phyloP scores from a whole-genome alignment of 1,140 invertebrate genomes.

The Drosophila leontia region DNA sequence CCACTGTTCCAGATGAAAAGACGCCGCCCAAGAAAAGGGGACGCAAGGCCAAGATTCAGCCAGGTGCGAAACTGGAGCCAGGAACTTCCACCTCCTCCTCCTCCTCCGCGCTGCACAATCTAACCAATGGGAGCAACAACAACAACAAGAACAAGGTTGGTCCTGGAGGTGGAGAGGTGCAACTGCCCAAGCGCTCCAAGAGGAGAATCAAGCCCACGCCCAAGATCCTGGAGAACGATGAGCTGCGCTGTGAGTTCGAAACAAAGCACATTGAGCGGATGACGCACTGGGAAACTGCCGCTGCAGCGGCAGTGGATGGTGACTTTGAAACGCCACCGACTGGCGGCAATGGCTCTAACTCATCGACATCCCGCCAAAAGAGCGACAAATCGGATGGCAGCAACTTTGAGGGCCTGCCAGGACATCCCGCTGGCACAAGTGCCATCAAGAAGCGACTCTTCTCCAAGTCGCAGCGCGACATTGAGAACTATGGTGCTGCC shows the following conservation, averaged over 20 bases:
- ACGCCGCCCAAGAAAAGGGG: conserved; percentile 82
- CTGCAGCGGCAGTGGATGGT: conserved; percentile 6
- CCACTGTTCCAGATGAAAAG: conserved; percentile 63
- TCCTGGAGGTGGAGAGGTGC: conserved; percentile 11
- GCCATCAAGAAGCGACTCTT: conserved; percentile 78
- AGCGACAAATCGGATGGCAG: conserved; percentile 77
- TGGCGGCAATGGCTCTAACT: conserved; percentile 41
- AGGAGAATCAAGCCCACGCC: conserved; percentile 87
- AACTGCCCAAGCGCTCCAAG: conserved; percentile 83
- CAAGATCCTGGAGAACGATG: conserved; percentile 87
- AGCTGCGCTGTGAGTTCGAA: conserved; percentile 86
- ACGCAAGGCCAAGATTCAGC: conserved; percentile 73
- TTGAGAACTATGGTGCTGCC: conserved; percentile 67
- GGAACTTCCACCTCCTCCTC: background rate
- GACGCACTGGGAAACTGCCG: conserved; percentile 70
- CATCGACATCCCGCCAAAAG: conserved; percentile 59
- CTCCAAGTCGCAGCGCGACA: conserved; percentile 67
- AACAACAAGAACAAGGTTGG: conserved; percentile 28
- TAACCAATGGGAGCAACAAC: conserved; percentile 53
- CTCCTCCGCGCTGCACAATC: conserved; percentile 2
- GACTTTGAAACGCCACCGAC: conserved; percentile 51
- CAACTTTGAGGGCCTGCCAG: conserved; percentile 14
- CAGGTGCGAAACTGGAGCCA: conserved; percentile 8
- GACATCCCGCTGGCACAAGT: conserved; percentile 59
- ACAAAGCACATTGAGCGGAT: conserved; percentile 86